These are phyloP conservation scores for Isoperla grammatica DNA, from an alignment of 2,888 invertebrate species.

Conservation along the genomic window DNA sequence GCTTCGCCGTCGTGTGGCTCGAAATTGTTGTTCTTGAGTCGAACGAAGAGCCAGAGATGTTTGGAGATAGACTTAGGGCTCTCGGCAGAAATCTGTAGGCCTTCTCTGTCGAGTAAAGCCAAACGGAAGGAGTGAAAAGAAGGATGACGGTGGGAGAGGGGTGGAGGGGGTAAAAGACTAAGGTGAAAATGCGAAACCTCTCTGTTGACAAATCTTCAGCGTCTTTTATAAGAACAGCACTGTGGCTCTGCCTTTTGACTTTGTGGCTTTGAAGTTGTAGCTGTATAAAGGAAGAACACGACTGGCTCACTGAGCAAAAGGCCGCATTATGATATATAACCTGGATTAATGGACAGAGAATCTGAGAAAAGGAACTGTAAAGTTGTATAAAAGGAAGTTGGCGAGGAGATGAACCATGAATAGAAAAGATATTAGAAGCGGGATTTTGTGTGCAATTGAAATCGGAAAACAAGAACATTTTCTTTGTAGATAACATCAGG, in stretches of 20 bases:
- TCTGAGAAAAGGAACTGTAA: not conserved
- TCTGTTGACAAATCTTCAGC: conserved; percentile 12
- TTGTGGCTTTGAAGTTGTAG: conserved; percentile 3
- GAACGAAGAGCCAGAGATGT: not conserved
- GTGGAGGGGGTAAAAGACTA: not conserved
- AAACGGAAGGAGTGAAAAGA: not conserved
- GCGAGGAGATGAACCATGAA: too few species aligned
- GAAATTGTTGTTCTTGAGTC: not conserved
- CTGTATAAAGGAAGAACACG: not conserved
- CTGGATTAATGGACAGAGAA: conserved; percentile 5
- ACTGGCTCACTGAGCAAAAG: not conserved
- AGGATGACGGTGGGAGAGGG: not conserved
- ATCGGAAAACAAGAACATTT: too few species aligned
- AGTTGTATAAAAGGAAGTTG: too few species aligned
- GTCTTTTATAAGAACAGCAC: conserved; percentile 2
- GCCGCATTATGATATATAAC: conserved; percentile 6
- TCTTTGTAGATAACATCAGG: too few species aligned
- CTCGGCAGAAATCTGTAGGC: not conserved
- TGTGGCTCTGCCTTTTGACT: conserved; percentile 8
- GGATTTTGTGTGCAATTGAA: too few species aligned
- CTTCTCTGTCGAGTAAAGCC: conserved; percentile 2
- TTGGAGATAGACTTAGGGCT: not conserved
- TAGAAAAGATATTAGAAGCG: too few species aligned
- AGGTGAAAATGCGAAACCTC: conserved; percentile 9
- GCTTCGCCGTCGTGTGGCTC: not conserved